These are phyloP conservation scores for Ornithoptera priamus DNA, from an alignment of 2,888 invertebrate genomes.

Conservation along the genomic window DNA sequence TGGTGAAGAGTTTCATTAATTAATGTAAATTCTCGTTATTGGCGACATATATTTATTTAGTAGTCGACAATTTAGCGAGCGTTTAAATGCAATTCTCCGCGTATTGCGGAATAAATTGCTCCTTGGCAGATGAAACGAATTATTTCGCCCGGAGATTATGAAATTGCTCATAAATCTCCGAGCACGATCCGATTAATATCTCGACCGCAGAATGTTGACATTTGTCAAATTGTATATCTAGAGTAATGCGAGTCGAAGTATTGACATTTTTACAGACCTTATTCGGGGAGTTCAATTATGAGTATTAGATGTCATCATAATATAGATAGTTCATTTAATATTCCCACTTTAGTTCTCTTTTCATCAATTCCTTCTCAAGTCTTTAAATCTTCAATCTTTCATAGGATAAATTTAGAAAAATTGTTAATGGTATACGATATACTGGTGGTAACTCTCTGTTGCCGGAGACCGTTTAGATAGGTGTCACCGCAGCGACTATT, in stretches of 20 bases:
- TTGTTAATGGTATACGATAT: no score
- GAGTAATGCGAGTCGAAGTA: slow-evolving; percentile 2
- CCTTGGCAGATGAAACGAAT: slow-evolving; percentile 64
- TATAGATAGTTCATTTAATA: no score
- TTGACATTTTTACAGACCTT: not conserved
- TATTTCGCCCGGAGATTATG: slow-evolving; percentile 61
- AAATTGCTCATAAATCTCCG: slow-evolving; percentile 61
- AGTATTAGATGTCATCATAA: not conserved
- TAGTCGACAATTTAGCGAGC: slow-evolving; percentile 38
- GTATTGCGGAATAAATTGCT: slow-evolving; percentile 59
- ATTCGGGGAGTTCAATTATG: not conserved
- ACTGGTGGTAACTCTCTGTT: no score
- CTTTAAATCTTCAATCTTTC: no score
- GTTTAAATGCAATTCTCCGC: slow-evolving; percentile 56
- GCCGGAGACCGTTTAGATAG: no score
- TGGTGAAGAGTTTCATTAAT: not conserved
- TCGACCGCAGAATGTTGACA: slow-evolving; percentile 18
- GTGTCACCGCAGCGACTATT: no score
- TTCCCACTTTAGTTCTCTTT: no score
- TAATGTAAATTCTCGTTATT: not conserved
- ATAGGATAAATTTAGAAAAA: no score
- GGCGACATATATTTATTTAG: slow-evolving; percentile 8
- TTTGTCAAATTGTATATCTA: slow-evolving; percentile 20
- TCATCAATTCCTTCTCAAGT: no score
- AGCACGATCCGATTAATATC: slow-evolving; percentile 50